phyloP scores from a whole-genome alignment of 2,113 vertebrate species.

The Otus sunia region DNA sequence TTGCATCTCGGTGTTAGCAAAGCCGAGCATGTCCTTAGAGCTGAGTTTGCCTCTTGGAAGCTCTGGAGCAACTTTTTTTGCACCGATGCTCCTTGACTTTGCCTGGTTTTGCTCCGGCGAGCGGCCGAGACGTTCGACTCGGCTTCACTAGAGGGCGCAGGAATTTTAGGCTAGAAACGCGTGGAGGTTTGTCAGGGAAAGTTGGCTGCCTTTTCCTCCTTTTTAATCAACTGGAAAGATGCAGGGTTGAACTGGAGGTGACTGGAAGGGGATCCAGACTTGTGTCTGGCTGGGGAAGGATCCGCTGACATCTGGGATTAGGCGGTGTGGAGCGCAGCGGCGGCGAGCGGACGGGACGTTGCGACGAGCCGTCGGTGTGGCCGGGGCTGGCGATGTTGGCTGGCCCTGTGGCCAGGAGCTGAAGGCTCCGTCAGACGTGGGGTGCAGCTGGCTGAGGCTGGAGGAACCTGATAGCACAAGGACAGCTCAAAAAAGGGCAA shows the following conservation, averaged over 20 bases:
- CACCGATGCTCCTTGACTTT: background rate
- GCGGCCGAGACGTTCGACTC: background rate
- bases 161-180: constrained; percentile 49
- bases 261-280: constrained; percentile 68
- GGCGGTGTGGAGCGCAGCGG: constrained; percentile 9
- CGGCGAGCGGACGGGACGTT: background rate
- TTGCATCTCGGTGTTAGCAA: background rate
- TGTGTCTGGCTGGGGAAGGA: constrained; percentile 58
- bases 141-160: constrained; percentile 78
- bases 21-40: background rate
- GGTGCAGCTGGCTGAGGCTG: background rate
- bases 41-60: background rate
- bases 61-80: background rate
- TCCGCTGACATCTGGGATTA: constrained; percentile 64
- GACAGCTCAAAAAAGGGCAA: background rate
- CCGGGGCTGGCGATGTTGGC: background rate
- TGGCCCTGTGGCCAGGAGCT: background rate
- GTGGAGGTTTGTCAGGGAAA: constrained; percentile 12
- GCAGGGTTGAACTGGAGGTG: constrained; percentile 65
- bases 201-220: constrained; percentile 31
- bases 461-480: background rate
- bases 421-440: background rate
- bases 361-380: background rate
- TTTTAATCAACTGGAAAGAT: constrained; percentile 71
- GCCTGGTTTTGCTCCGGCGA: background rate